Percentiles rank a stretch among this genome's conserved stretches.
These are phyloP conservation scores for Virgularia gustaviana DNA, from an alignment of 92 coral and sea anemone genomes.

Conservation along the genomic window DNA sequence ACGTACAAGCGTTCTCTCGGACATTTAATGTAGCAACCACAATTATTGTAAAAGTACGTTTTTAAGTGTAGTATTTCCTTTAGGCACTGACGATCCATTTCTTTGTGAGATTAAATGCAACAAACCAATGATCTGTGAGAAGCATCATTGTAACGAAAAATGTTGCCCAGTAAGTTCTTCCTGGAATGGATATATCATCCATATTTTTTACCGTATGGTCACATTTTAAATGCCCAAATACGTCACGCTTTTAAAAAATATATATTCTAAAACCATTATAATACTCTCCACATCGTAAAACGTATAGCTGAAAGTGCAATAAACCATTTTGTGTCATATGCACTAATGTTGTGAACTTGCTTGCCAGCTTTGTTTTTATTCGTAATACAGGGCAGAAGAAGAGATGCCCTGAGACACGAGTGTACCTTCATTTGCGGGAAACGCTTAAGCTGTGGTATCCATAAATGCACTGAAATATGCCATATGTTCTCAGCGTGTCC, in stretches of 20 bases:
- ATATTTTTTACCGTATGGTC: too few relatives aligned
- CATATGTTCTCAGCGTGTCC: constrained; percentile 90
- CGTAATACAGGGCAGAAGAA: constrained; percentile 59
- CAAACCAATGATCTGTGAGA: constrained; percentile 78
- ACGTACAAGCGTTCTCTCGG: too few relatives aligned
- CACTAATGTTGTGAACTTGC: background rate
- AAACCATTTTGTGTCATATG: background rate
- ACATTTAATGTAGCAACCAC: too few relatives aligned
- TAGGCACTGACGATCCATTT: constrained; percentile 52
- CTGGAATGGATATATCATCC: too few relatives aligned
- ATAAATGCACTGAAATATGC: constrained; percentile 80
- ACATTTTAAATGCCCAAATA: too few relatives aligned
- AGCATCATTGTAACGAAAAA: constrained; percentile 85
- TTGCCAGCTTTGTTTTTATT: background rate
- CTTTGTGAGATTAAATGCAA: constrained; percentile 87
- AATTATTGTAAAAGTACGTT: too few relatives aligned
- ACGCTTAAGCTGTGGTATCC: constrained; percentile 79
- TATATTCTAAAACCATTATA: too few relatives aligned
- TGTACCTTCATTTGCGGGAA: constrained; percentile 87
- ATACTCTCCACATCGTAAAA: too few relatives aligned
- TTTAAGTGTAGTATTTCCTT: too few relatives aligned
- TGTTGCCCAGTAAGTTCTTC: constrained; percentile 84
- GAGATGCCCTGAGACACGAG: constrained; percentile 70
- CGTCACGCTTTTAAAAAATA: too few relatives aligned
- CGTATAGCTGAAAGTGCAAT: too few relatives aligned